Percentiles rank a stretch among this genome's conserved stretches.
Conservation (phyloP, 2,888 invertebrate species). For the Chalcosyrphus nemorum region DNA sequence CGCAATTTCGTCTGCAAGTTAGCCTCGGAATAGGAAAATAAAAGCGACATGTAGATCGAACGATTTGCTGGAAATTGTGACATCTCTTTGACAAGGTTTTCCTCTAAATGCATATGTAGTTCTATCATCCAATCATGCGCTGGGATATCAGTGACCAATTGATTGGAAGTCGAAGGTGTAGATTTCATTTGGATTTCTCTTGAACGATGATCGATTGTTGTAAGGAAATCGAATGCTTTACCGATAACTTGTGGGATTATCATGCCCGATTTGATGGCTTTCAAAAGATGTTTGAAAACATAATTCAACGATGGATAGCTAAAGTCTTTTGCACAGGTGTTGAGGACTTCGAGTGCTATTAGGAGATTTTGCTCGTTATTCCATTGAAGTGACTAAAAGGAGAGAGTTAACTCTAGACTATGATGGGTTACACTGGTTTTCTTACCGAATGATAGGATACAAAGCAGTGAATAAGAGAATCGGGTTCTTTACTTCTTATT, state of each 20-base stretch:
- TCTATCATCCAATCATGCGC: conserved; percentile 76
- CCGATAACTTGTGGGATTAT: conserved; percentile 79
- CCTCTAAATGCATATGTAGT: conserved; percentile 76
- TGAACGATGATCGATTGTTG: conserved; percentile 78
- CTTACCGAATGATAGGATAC: conserved; percentile 77
- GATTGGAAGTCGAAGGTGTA: conserved; percentile 31
- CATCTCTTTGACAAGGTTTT: conserved; percentile 75
- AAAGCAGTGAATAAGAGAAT: conserved; percentile 78
- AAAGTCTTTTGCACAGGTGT: conserved; percentile 78
- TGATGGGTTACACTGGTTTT: not conserved
- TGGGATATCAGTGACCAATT: conserved; percentile 40
- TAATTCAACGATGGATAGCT: conserved; percentile 80
- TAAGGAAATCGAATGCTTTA: conserved; percentile 79
- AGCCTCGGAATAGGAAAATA: conserved; percentile 79
- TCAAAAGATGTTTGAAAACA: conserved; percentile 78
- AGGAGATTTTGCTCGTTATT: conserved; percentile 80
- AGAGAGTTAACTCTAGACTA: not conserved
- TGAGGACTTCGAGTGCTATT: conserved; percentile 79
- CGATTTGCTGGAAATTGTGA: conserved; percentile 77
- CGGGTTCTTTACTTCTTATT: conserved; percentile 78
- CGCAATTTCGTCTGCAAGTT: conserved; percentile 76
- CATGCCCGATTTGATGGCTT: conserved; percentile 77
- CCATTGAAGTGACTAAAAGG: conserved; percentile 74
- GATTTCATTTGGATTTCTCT: conserved; percentile 56
- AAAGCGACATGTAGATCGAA: conserved; percentile 76